These are phyloP conservation scores for Popillia japonica DNA, from an alignment of 1,140 invertebrate species.

Conservation along the genomic window DNA sequence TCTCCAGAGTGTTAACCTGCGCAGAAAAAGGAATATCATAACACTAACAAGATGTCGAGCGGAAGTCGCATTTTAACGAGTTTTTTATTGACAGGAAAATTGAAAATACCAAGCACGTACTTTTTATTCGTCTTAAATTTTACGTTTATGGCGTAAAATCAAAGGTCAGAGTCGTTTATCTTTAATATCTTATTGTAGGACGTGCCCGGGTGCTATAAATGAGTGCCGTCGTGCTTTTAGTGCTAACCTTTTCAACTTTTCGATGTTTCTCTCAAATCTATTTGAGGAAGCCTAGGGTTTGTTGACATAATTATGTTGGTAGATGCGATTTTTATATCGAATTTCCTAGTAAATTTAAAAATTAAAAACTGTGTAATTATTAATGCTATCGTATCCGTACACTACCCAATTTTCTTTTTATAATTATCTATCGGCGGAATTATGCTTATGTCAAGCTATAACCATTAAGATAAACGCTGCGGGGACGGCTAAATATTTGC, in stretches of 20 bases:
- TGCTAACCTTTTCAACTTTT: slow-evolving; percentile 7
- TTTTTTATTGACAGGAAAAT: slow-evolving; percentile 2
- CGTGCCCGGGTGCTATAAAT: neutral
- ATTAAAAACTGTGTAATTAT: too few species aligned
- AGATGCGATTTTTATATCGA: too few species aligned
- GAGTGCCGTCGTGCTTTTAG: neutral
- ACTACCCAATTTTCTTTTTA: too few species aligned
- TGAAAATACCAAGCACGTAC: slow-evolving; percentile 9
- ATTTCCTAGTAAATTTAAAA: too few species aligned
- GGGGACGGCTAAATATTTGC: slow-evolving; percentile 3
- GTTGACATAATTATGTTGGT: neutral
- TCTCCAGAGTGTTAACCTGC: neutral
- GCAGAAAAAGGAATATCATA: neutral
- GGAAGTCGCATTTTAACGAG: slow-evolving; percentile 4
- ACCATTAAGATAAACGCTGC: neutral
- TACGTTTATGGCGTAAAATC: slow-evolving; percentile 2
- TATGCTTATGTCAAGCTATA: neutral
- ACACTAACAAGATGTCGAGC: neutral
- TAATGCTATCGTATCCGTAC: too few species aligned
- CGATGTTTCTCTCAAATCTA: slow-evolving; percentile 2
- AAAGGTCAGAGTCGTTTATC: slow-evolving; percentile 14
- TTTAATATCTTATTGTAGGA: slow-evolving; percentile 3
- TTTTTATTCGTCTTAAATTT: slow-evolving; percentile 16
- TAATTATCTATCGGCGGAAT: neutral
- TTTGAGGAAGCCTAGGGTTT: neutral